Evolutionary conservation across 2,113 vertebrate genomes (phyloP), one percentile per base, ranked within the genome.

Genomic region (Aegotheles bennettii): DNA sequence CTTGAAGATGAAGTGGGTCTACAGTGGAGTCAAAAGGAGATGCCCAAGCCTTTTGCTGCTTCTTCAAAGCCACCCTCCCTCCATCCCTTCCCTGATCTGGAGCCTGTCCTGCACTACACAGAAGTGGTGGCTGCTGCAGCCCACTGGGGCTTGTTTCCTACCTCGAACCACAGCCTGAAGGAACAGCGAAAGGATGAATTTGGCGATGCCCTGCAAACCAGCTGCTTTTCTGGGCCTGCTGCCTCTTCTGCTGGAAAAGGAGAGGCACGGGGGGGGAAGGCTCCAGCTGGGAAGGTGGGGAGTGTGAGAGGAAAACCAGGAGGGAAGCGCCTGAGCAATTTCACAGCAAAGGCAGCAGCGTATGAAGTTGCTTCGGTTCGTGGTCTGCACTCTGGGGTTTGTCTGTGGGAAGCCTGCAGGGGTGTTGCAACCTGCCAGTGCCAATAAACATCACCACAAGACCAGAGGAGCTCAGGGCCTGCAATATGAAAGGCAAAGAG

Each of bases 361-460:
- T 85, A 95, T 93, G 96, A 90, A 90, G 94, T 78, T 80, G 79
- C 91, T 68, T 93, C 7, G 16, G 77, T 87, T 96, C 90, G 24
- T 88, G 94, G 95, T 97, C 92, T 89, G 90, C 92, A 11, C 95
- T 89, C 94, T 94, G 95, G 95, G 95, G 75, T 93, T 96, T 96
- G 95, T 96, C 96, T 97, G 96, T 88, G 94, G 97, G 96, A 97
- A 97, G 95, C 79, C 92, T 77, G 96, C 68, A 88, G 92, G 96
- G 96, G 91, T 97, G 96, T 87, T 59, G 78, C 93, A 96, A 96
- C 89, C 96, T 97, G 97, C 94, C 98, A 97, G 79, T 63, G 71
- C 95, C 96, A 96, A 96, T 97, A 97, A 97, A 92, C 87, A 89
- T 95, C 97, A 96, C 92, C 95, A 82, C 93, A 90, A 91, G 86